Evolutionary conservation across 1,140 invertebrate species (phyloP).

Genomic region (Trachymyrmex cornetzi): DNA sequence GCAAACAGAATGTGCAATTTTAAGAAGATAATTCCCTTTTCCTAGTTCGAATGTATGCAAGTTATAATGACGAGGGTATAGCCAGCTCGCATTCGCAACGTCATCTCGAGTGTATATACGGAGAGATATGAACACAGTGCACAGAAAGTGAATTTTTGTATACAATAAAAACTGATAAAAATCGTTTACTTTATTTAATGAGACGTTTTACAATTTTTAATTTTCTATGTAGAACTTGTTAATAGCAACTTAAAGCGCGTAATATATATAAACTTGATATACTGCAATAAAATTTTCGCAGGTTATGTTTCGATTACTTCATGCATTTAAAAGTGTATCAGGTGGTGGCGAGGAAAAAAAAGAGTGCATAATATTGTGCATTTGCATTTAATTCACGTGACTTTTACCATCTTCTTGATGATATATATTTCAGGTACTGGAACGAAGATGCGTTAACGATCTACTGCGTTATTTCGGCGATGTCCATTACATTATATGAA

Average conservation of each 20-base stretch:
- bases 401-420: conserved; percentile 67
- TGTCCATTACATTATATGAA: conserved; percentile 30
- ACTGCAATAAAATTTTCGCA: neutral
- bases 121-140: neutral
- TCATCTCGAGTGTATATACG: neutral
- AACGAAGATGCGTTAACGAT: conserved; percentile 38
- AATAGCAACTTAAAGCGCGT: neutral
- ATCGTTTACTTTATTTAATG: neutral
- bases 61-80: conserved; percentile 14
- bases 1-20: conserved; percentile 24
- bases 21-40: neutral
- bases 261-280: neutral
- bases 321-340: neutral
- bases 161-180: neutral
- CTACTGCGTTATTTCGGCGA: conserved; percentile 37
- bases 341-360: neutral
- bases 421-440: conserved; percentile 46
- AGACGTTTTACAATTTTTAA: neutral
- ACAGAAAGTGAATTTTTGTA: neutral
- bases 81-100: neutral
- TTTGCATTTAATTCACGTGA: conserved; percentile 41
- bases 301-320: conserved; percentile 61
- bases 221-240: neutral
- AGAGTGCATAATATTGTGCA: conserved; percentile 59
- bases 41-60: neutral